A percentile compares a stretch with the other conserved stretches of the same genome.
phyloP scores from a whole-genome alignment of 2,113 vertebrate species.

The Megaleporinus macrocephalus region DNA sequence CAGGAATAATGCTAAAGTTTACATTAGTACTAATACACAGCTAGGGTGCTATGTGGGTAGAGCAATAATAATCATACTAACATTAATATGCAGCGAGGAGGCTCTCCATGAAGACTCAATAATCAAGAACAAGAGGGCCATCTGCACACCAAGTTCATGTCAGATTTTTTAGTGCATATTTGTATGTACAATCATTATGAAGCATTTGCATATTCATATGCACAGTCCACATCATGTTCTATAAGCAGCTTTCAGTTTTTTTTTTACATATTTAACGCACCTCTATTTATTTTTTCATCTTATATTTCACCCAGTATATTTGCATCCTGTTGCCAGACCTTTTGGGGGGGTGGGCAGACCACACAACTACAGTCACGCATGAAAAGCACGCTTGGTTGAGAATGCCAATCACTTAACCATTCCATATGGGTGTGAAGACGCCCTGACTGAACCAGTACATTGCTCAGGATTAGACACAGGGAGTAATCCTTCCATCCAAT shows the following conservation, averaged over 20 bases:
- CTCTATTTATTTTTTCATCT: background rate
- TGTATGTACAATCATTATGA: background rate
- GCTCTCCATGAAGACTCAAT: background rate
- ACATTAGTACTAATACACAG: background rate
- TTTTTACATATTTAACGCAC: background rate
- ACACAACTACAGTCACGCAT: background rate
- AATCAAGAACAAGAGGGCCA: background rate
- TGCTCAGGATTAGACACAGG: background rate
- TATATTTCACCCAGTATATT: background rate
- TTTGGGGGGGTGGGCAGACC: background rate
- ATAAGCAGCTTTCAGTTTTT: background rate
- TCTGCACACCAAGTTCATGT: background rate
- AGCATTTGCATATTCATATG: background rate
- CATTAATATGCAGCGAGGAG: background rate
- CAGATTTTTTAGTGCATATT: background rate
- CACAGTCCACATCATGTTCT: background rate
- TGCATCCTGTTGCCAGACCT: background rate
- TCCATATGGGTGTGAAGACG: background rate
- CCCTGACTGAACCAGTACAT: background rate
- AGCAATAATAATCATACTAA: background rate
- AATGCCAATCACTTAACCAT: constrained; percentile 6
- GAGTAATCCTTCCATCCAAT: background rate
- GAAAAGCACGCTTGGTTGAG: background rate
- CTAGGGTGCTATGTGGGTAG: background rate
- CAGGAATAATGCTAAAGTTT: background rate